These are phyloP conservation scores for Gallinago undulata DNA, from an alignment of 2,113 vertebrate genomes.

Conservation along the genomic window DNA sequence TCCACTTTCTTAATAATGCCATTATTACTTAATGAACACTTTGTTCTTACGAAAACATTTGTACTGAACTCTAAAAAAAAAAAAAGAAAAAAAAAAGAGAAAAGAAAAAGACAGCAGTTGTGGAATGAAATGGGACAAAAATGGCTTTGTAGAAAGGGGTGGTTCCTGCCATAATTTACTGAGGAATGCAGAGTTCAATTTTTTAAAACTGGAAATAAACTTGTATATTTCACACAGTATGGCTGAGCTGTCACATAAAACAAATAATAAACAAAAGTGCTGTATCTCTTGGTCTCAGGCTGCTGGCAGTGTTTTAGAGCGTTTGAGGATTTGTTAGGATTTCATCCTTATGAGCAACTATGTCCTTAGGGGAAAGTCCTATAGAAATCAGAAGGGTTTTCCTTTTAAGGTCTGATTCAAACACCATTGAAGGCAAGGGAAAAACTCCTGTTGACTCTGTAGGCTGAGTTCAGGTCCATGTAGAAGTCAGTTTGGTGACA, in stretches of 20 bases:
- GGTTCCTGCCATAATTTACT: neutral
- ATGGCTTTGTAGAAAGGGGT: neutral
- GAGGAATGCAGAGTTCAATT: neutral
- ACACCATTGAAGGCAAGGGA: neutral
- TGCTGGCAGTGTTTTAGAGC: neutral
- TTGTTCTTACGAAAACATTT: neutral
- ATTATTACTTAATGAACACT: neutral
- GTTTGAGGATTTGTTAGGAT: neutral
- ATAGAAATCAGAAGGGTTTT: slow-evolving; percentile 1
- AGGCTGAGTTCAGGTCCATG: neutral
- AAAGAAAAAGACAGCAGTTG: neutral
- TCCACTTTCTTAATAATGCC: neutral
- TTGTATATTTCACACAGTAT: neutral
- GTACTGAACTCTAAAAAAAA: neutral
- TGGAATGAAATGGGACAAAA: neutral
- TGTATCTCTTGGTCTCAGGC: neutral
- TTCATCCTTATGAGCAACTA: neutral
- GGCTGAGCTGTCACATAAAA: neutral
- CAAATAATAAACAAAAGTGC: neutral
- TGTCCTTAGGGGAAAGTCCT: neutral
- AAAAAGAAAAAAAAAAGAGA: neutral
- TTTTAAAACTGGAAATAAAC: slow-evolving; percentile 21
- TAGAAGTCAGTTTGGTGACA: neutral
- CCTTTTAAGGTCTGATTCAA: slow-evolving; percentile 23
- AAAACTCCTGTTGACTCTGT: neutral